Evolutionary conservation across 2,797 vertebrate species (phyloP).

Genomic region (Threskiornis aethiopicus): DNA sequence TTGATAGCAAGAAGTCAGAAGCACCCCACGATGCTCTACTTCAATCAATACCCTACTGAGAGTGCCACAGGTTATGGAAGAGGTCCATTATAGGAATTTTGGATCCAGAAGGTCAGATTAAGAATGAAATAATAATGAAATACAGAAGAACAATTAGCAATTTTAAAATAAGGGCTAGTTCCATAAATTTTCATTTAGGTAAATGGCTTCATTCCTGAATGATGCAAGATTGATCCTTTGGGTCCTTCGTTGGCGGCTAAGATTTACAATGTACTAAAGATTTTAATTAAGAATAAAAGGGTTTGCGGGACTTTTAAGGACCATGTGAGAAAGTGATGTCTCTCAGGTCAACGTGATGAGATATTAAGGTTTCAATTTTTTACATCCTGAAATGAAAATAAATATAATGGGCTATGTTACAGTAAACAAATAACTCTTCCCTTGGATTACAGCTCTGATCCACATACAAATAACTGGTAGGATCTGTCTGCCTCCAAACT

Average conservation of each 20-base stretch:
- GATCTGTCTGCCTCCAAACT: background rate
- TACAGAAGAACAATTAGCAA: background rate
- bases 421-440: background rate
- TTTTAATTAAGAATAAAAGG: background rate
- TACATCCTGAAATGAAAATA: background rate
- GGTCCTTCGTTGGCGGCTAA: background rate
- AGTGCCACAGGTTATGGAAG: background rate
- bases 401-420: background rate
- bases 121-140: background rate
- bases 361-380: background rate
- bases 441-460: background rate
- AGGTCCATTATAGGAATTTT: background rate
- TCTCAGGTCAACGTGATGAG: background rate
- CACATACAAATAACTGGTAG: background rate
- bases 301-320: background rate
- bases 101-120: conserved; percentile 12
- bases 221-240: background rate
- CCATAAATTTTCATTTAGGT: background rate
- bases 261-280: background rate
- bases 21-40: background rate
- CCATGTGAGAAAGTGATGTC: background rate
- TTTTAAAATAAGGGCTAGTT: background rate
- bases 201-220: background rate
- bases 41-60: background rate
- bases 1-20: background rate